Evolutionary conservation across 2,888 invertebrate genomes (phyloP).

Genomic region (Nemurella pictetii): DNA sequence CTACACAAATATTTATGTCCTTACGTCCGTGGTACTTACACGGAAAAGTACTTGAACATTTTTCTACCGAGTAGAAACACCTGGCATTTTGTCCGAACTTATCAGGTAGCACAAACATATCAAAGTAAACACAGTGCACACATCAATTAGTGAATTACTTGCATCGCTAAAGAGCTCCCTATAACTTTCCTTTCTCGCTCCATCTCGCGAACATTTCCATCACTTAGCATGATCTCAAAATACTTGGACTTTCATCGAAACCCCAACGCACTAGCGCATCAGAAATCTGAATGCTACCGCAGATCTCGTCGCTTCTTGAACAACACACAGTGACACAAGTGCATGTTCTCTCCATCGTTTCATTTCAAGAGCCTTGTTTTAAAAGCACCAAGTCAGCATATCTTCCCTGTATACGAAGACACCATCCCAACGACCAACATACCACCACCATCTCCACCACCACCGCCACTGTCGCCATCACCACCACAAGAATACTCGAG

Average conservation of each 20-base stretch:
- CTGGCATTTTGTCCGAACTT: neutral
- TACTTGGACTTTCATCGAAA: neutral
- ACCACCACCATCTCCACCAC: neutral
- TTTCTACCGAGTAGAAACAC: neutral
- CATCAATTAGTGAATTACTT: neutral
- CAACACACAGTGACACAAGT: no score
- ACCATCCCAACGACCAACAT: no score
- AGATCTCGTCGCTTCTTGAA: no score
- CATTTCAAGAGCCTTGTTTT: slow-evolving; percentile 31
- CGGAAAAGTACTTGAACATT: neutral
- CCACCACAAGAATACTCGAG: slow-evolving; percentile 29
- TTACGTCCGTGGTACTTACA: neutral
- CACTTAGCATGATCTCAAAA: neutral
- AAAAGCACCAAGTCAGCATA: slow-evolving; percentile 36
- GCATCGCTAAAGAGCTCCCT: neutral
- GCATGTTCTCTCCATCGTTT: neutral
- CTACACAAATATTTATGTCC: neutral
- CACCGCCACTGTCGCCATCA: neutral
- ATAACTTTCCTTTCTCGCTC: neutral
- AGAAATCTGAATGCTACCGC: no score
- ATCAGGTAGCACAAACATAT: neutral
- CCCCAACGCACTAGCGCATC: neutral
- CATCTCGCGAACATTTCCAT: neutral
- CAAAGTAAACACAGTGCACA: neutral
- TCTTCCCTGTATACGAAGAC: neutral